Evolutionary conservation across 2,797 vertebrate genomes (phyloP), one percentile per base, ranked within the genome.

Genomic region (Bryconaethiops microstoma): DNA sequence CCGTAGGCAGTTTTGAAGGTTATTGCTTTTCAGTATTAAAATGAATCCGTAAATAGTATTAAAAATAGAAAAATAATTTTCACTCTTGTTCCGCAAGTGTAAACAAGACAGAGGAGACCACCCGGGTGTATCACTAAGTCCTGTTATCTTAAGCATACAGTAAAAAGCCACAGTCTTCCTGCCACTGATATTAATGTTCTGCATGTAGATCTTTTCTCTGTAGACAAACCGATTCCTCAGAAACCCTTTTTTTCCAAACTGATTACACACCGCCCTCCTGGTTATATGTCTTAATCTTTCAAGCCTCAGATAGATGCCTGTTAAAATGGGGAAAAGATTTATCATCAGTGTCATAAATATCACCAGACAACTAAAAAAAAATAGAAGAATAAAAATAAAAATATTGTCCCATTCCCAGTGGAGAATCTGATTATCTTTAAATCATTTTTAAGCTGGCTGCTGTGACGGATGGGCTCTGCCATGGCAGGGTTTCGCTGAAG

Each of bases 361-460:
- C 83, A 68, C 65, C 77, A 78, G 86, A 87, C 86, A 87, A 87
- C 85, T 17, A 50, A 76, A 83, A 86, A 78, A 75, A 77, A 45
- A 78, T 60, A 35, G n/a, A 84, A 85, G 86, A 85, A 86, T 86
- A 86, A 74, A 72, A 74, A 83, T 77, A 80, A 83, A 84, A 79
- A 80, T 81, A 81, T 88, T 83, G 83, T 69, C 81, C 85, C 75
- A 85, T 82, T 87, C 85, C 84, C 87, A 83, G 83, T 79, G 78
- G 86, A 85, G 88, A 73, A 82, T 83, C 76, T 87, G 90, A 91
- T 90, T 92, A 92, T 87, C 88, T 87, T 89, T 89, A 91, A 92
- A 92, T 92, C 90, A 90, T 59, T 57, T 83, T 84, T 45, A 76
- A 78, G 72, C 79, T 59, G 76, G 79, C 76, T 48, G 83, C 79